Evolutionary conservation across 1,140 invertebrate species (phyloP), one percentile per base, ranked within the genome.

Genomic region (Temnothorax nylanderi): DNA sequence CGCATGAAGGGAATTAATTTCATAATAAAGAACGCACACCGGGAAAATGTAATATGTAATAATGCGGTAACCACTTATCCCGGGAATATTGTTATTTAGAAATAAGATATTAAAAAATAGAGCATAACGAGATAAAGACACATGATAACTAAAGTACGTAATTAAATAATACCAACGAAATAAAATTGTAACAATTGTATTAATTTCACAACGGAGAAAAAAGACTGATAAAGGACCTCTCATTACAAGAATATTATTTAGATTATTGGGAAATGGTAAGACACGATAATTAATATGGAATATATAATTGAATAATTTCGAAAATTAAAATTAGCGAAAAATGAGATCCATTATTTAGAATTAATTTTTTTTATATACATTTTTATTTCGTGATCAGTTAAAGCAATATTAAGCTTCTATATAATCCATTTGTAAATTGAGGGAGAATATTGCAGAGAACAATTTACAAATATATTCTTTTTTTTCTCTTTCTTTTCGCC

Each of bases 101-200:
- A 56, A 37, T 16, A 21, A 10, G 13, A 21, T 47, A 37, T 37
- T 7, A 13, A 58, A 13, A 58, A 26, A 6, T 5, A 11, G 1
- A 37, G 32, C 6, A 1, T 13, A 18, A 64, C n/a, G 3, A 26
- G 6, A 72, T 26, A 51, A n/a, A 37, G 4, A 34, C 0, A 34
- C 1, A 21, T 32, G 26, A 37, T 37, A 54, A 51, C 7, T 18
- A 18, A 32, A 7, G 0, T 26, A 54, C 18, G 3, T 21, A 71
- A 32, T 32, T 71, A 21, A 74, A 74, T 34, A 37, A 37, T 56
- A 37, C 4, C 11, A 7, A 74, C 0, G 2, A 7, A 72, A 2
- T 54, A 37, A 51, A 54, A 72, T 71, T 69, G 16, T 41, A 67
- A 67, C 34, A 44, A 67, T 44, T 67, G 3, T 67, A n/a, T 44